Evolutionary conservation across 2,888 invertebrate genomes (phyloP).

Genomic region (Acleris literana): DNA sequence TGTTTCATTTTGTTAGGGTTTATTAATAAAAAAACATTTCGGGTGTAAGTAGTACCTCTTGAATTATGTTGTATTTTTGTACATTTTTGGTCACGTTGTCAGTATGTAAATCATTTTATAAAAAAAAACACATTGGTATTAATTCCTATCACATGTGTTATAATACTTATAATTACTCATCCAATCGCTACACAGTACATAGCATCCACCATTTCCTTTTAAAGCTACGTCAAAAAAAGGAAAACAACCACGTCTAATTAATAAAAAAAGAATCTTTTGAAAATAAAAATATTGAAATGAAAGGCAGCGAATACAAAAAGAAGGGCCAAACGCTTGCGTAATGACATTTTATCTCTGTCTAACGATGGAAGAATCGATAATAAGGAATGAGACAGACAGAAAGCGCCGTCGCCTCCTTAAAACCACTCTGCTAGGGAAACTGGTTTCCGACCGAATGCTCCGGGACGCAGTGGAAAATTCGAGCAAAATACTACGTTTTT

Average conservation of each 20-base stretch:
- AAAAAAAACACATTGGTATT: no score
- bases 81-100: no score
- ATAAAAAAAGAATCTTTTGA: conserved; percentile 22
- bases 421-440: conserved; percentile 76
- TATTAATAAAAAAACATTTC: no score
- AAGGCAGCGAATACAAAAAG: conserved; percentile 44
- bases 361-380: conserved; percentile 42
- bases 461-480: conserved; percentile 61
- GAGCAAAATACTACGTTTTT: conserved; percentile 21
- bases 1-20: no score
- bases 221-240: conserved; percentile 1
- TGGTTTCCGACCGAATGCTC: conserved; percentile 72
- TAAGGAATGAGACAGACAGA: conserved; percentile 66
- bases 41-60: no score
- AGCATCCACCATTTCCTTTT: neutral
- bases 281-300: conserved; percentile 26
- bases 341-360: conserved; percentile 56
- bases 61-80: no score
- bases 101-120: no score
- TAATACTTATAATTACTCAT: no score
- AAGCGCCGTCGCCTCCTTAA: conserved; percentile 67
- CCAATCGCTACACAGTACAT: no score
- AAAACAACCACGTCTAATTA: conserved; percentile 19
- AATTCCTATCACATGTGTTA: no score
- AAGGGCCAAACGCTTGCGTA: conserved; percentile 48